These are phyloP conservation scores for Piaya cayana DNA, from an alignment of 2,113 vertebrate genomes.

Conservation along the genomic window DNA sequence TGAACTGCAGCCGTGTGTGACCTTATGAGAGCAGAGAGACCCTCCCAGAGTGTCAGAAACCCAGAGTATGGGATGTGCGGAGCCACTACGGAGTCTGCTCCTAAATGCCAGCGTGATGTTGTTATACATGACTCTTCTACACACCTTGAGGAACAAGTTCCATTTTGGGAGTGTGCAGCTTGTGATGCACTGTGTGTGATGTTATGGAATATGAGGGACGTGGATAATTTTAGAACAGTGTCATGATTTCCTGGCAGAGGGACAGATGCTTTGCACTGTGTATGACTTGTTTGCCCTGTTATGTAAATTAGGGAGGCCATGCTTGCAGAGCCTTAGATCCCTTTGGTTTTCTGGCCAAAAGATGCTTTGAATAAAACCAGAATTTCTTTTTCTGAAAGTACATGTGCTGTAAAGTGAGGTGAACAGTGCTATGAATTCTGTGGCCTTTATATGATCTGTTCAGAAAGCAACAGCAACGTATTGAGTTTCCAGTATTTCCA, in stretches of 20 bases:
- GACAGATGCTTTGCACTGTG: fast-evolving
- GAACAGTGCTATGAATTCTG: not conserved
- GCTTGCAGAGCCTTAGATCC: not conserved
- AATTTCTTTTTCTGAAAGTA: not conserved
- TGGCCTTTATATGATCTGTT: fast-evolving
- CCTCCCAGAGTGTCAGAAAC: not conserved
- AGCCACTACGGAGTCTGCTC: not conserved
- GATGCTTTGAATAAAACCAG: not conserved
- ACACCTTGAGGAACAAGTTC: not conserved
- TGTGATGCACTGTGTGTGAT: not conserved
- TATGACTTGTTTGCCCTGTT: not conserved
- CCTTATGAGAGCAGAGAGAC: fast-evolving
- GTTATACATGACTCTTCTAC: fast-evolving
- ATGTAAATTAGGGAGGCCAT: not conserved
- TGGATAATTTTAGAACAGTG: not conserved
- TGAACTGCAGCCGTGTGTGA: fast-evolving
- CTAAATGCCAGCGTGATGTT: not conserved
- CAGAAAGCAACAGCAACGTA: not conserved
- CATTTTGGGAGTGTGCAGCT: not conserved
- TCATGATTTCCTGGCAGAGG: not conserved
- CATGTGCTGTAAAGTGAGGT: fast-evolving
- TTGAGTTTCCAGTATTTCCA: not conserved
- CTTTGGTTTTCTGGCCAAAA: not conserved
- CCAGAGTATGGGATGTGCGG: too few relatives aligned
- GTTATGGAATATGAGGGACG: fast-evolving